Evolutionary conservation across 2,113 vertebrate genomes (phyloP).

Genomic region (Panthera leo): DNA sequence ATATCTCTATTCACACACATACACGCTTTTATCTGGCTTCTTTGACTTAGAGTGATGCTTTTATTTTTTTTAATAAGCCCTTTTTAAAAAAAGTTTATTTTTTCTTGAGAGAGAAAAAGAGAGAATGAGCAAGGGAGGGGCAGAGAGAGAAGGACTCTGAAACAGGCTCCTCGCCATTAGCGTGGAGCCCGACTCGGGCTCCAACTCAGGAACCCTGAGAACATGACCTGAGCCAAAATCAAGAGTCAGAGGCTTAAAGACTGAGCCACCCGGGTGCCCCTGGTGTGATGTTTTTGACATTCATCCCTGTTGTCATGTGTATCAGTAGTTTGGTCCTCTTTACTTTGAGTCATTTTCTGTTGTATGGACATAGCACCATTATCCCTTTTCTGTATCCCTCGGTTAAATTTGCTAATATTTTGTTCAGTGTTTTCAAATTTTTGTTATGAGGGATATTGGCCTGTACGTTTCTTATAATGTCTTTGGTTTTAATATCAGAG

Average conservation of each 20-base stretch:
- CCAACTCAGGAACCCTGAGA: not conserved
- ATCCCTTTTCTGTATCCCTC: too few relatives aligned
- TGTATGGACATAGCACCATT: too few relatives aligned
- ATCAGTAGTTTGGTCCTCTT: too few relatives aligned
- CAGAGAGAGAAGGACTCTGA: not conserved
- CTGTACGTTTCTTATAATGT: not conserved
- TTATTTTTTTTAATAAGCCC: not conserved
- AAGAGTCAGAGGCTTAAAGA: not conserved
- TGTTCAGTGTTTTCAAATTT: not conserved
- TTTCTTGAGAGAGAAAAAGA: not conserved
- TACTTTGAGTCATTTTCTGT: too few relatives aligned
- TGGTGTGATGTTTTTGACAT: too few relatives aligned
- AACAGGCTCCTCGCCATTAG: too few relatives aligned
- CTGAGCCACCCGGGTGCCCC: not conserved
- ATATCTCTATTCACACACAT: not conserved
- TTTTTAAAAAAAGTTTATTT: too few relatives aligned
- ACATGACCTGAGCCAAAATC: not conserved
- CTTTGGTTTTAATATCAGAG: slow-evolving; percentile 26
- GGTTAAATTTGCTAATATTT: not conserved
- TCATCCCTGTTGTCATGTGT: too few relatives aligned
- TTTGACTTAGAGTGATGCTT: not conserved
- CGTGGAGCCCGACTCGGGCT: accelerated
- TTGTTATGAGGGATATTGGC: not conserved
- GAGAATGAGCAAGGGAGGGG: not conserved
- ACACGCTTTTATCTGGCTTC: not conserved